Base-by-base conservation (phyloP, 2,888 invertebrate species). In the Limnephilus rhombicus region DNA sequence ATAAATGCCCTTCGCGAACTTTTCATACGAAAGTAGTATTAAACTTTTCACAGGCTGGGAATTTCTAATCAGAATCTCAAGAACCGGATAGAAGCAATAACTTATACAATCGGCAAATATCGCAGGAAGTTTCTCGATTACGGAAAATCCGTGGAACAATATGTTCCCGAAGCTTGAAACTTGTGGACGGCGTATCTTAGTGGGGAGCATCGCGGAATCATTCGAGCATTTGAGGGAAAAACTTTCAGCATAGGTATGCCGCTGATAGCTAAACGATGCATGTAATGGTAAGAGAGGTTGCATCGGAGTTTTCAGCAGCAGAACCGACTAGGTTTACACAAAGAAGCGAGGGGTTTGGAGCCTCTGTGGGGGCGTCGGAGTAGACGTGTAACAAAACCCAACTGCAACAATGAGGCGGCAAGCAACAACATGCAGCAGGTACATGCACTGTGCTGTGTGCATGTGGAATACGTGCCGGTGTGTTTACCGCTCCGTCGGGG, bases 261-360 rank as follows among this genome's bases (percentile, higher is more conserved):
- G 68, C 24, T 68, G 68, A 68, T 68, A n/a, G 68, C 68, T 68
- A 53, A 53, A 24, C 24, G 68, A 24, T 68, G 24, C 24, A 68
- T 24, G 24, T n/a, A n/a, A 68, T 24, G 7, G 68, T 24, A n/a
- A 24, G 68, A 68, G 24, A 68, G 24, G 68, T 68, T 68, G 15
- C n/a, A 68, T 1, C 24, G 68, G 68, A 68, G 53, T 68, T 68
- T 68, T 68, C 53, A 24, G 24, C 49, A 24, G 24, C 68, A 7
- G 68, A n/a, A 68, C 68, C 96, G 96, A 80, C 92, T 91, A 24
- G 91, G 85, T 91, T 87, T 91, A 90, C 87, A 89, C 80, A 80
- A 85, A 80, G 68, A 24, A n/a, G 9, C n/a, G 5, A 34, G 37
- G 15, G 11, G 34, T 24, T 41, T 18, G 37, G 24, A n/a, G 37